These are phyloP conservation scores for Pseudorectes ferrugineus DNA, from an alignment of 2,113 vertebrate genomes.

Conservation along the genomic window DNA sequence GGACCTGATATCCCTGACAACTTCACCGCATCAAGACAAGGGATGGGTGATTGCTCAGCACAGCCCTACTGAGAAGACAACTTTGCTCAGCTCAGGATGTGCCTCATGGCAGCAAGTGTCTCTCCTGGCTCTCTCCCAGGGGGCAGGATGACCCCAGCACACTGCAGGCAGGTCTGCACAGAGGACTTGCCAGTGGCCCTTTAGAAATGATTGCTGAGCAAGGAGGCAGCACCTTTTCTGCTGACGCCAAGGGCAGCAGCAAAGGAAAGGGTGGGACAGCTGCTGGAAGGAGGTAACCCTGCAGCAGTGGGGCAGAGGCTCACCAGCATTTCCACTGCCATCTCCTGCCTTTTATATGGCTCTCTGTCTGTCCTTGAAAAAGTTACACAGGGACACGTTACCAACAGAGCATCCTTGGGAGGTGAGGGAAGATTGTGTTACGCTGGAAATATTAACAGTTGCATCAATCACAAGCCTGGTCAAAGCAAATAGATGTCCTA, in stretches of 20 bases:
- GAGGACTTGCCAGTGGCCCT: not conserved
- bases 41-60: not conserved
- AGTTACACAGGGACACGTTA: not conserved
- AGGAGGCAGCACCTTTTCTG: slow-evolving; percentile 27
- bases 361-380: slow-evolving; percentile 45
- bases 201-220: slow-evolving; percentile 29
- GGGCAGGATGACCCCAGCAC: slow-evolving; percentile 1
- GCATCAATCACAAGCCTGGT: slow-evolving; percentile 60
- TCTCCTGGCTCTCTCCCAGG: slow-evolving; percentile 31
- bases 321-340: not conserved
- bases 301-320: not conserved
- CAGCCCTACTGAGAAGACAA: not conserved
- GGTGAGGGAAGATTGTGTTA: slow-evolving; percentile 55
- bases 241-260: not conserved
- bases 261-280: not conserved
- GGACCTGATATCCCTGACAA: not conserved
- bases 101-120: not conserved
- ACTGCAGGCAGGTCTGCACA: not conserved
- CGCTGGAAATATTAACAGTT: slow-evolving; percentile 43
- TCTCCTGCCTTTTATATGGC: not conserved
- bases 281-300: not conserved
- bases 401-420: slow-evolving; percentile 26
- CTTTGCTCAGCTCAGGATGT: not conserved
- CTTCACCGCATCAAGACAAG: not conserved
- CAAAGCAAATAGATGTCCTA: slow-evolving; percentile 49